Evolutionary conservation across 1,140 invertebrate species (phyloP), one percentile per base, ranked within the genome.

Genomic region (Sarcophaga peregrina): DNA sequence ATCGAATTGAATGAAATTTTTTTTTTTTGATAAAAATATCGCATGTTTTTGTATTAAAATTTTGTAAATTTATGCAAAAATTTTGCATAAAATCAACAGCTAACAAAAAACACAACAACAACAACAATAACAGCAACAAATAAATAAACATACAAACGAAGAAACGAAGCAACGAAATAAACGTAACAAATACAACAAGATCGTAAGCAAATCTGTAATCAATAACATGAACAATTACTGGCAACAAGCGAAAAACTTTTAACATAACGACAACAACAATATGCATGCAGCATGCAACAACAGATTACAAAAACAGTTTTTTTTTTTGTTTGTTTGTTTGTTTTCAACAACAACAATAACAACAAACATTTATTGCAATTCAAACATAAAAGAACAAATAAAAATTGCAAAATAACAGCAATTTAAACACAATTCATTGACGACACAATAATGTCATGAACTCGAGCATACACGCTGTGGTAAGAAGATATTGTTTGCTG

Each of bases 401-500:
- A 76, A 7, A 37, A 78, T 78, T 78, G 75, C 75, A 78, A 37
- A 37, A 78, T 78, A 78, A 78, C 75, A 78, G 75, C 75, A 78
- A 78, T 78, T 78, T 78, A 78, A 78, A 78, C 75, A 78, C 75
- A 78, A 78, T 78, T 78, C 75, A 78, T 78, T 78, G 75, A 78
- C 75, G 75, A 78, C 75, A 78, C 75, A 78, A 78, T 78, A 78
- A 78, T 78, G 75, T 78, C 75, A 78, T 78, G 75, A 78, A 78
- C 75, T 78, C 75, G 75, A 78, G 75, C 75, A 78, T 78, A 47
- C 75, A 78, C 75, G 75, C 75, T 78, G 75, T 25, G 75, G 25
- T 4, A 37, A 37, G 25, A 37, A 68, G 62, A 17, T 78, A 52
- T 78, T 78, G 47, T 47, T 78, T 54, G 3, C 6, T 17, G 20